A percentile compares a stretch with the other conserved stretches of the same genome.
These are phyloP conservation scores for Bombus waltoni DNA, from an alignment of 1,140 invertebrate species.

Conservation along the genomic window DNA sequence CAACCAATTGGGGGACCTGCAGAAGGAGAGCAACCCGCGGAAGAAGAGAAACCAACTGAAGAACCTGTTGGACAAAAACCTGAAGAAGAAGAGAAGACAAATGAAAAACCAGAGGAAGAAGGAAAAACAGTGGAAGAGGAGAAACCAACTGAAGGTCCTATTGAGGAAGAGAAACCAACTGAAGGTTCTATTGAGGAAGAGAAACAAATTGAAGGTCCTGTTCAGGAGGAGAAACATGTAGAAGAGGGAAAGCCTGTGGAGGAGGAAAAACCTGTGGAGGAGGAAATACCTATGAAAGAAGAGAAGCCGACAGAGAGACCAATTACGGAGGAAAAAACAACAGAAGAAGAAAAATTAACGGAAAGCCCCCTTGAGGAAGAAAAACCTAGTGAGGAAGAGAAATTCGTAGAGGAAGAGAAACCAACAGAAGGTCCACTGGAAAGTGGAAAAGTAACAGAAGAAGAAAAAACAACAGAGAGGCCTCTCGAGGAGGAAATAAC, in stretches of 20 bases:
- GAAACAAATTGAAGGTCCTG: constrained; percentile 26
- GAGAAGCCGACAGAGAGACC: constrained; percentile 50
- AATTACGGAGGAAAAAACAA: constrained; percentile 3
- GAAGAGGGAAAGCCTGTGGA: constrained; percentile 53
- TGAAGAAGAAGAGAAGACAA: constrained; percentile 54
- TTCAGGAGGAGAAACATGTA: constrained; percentile 19
- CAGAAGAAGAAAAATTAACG: constrained; percentile 23
- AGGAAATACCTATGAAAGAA: constrained; percentile 53
- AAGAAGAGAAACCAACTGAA: constrained; percentile 37
- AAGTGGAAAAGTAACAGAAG: too few relatives aligned
- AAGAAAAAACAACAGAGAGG: too few relatives aligned
- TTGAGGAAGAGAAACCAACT: constrained; percentile 47
- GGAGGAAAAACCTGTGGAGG: too few relatives aligned
- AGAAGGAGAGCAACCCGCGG: constrained; percentile 44
- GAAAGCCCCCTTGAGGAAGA: constrained; percentile 50
- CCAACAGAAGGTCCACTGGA: not conserved
- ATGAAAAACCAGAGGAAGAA: constrained; percentile 40
- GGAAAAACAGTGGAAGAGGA: constrained; percentile 10
- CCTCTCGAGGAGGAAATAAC: too few relatives aligned
- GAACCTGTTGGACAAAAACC: constrained; percentile 50
- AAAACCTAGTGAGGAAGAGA: constrained; percentile 18
- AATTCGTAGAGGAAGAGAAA: constrained; percentile 20
- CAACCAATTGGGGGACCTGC: constrained; percentile 44
- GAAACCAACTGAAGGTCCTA: constrained; percentile 29
- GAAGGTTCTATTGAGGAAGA: not conserved